Conservation (phyloP, 2,113 vertebrate genomes). For the Labeo catla region DNA sequence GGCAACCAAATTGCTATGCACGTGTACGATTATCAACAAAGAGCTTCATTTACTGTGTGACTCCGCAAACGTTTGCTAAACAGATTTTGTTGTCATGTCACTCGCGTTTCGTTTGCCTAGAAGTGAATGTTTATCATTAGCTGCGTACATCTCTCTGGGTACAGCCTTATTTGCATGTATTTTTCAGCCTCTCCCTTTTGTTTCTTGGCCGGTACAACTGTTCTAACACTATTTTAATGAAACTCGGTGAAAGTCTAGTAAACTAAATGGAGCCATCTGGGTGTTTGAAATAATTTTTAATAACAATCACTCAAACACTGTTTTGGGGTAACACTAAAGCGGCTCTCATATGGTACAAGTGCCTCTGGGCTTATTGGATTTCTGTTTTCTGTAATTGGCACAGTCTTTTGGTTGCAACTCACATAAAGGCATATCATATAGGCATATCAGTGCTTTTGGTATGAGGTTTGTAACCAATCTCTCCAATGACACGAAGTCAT, state of each 20-base stretch:
- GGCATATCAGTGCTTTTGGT: neutral
- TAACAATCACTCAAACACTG: slow-evolving; percentile 15
- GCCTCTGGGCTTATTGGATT: slow-evolving; percentile 33
- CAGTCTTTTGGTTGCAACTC: slow-evolving; percentile 18
- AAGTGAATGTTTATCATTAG: neutral
- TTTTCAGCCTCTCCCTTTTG: neutral
- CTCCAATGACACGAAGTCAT: neutral
- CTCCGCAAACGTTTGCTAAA: neutral
- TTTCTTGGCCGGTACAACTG: neutral
- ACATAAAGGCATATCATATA: neutral
- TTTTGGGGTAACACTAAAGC: slow-evolving; percentile 21
- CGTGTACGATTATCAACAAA: slow-evolving; percentile 10
- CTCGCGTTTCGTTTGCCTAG: neutral
- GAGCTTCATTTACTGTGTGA: neutral
- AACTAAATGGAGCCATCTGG: slow-evolving; percentile 23
- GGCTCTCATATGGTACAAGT: neutral
- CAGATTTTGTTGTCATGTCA: slow-evolving; percentile 16
- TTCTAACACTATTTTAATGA: slow-evolving; percentile 8
- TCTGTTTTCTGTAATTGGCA: slow-evolving; percentile 21
- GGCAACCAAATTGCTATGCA: slow-evolving; percentile 27
- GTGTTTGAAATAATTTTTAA: slow-evolving; percentile 25
- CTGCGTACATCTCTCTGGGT: neutral
- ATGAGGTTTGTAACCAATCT: neutral
- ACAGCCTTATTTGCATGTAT: neutral
- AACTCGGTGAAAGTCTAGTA: neutral